Evolutionary conservation across 2,888 invertebrate species (phyloP), one percentile per base, ranked within the genome.

Genomic region (Nomada flava): DNA sequence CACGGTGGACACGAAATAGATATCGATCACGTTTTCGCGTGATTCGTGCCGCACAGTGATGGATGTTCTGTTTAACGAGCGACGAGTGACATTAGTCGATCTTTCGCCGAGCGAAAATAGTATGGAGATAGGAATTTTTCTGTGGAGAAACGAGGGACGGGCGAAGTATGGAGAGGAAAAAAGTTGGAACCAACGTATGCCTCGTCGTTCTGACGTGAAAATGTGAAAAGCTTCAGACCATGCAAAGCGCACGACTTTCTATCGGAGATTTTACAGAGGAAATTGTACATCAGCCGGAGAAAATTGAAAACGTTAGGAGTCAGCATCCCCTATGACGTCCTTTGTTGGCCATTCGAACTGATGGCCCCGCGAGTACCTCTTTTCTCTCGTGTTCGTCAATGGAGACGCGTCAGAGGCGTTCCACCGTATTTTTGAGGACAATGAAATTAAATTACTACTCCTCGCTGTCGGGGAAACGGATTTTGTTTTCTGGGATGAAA

Each of bases 251-350:
- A 47, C 42, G 23, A 47, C 5, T 44, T 67, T 42, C 47, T 69
- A 76, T 67, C 52, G 69, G 50, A 69, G 59, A 77, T 69, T 72
- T 64, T 53, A 15, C 50, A 47, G 60, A 73, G 65, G 65, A 78
- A 75, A 75, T 76, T 72, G 78, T 72, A 72, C 50, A 65, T 72
- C 36, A 69, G 13, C 57, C 42, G 5, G 20, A 44, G 79, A 79
- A 79, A 84, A 84, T 83, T 83, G 78, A 57, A 83, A 84, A 79
- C 29, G 72, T 76, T 60, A 73, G 69, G 36, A 69, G 52, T 50
- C n/a, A 50, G 44, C 20, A 3, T 62, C 36, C 26, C 15, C 55
- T 76, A 73, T 83, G 63, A 69, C 63, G 20, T 72, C 52, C 72
- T 65, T 73, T 79, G 63, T 52, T 18, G 69, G 68, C 26, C 57